Evolutionary conservation across 2,797 vertebrate species (phyloP).

Genomic region (Cryptoblepharus egeriae): DNA sequence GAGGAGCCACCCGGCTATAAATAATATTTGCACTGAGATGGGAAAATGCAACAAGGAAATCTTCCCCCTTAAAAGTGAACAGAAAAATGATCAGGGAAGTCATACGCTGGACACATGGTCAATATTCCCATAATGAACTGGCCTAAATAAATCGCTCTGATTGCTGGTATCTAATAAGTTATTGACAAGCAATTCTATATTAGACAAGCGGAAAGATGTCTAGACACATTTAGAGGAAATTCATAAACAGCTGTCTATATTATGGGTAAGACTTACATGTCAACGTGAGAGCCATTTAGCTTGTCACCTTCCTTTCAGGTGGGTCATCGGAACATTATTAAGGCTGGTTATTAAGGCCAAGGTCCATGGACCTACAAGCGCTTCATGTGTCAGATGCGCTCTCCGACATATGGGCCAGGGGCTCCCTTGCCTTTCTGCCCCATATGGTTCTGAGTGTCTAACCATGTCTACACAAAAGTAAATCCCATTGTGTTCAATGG

Average conservation of each 20-base stretch:
- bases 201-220: slow-evolving; percentile 36
- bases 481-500: too few species aligned
- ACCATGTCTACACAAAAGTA: too few species aligned
- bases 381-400: not conserved
- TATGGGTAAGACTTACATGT: slow-evolving; percentile 1
- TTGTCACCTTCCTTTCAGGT: slow-evolving; percentile 30
- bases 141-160: slow-evolving; percentile 55
- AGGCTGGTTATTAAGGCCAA: not conserved
- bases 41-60: not conserved
- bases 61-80: slow-evolving; percentile 24
- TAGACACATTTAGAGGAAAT: slow-evolving; percentile 38
- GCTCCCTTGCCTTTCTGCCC: not conserved
- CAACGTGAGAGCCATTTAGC: not conserved
- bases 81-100: slow-evolving; percentile 19
- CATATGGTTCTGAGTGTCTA: too few species aligned
- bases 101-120: slow-evolving; percentile 22
- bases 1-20: not conserved
- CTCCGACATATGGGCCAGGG: not conserved
- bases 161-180: slow-evolving; percentile 47
- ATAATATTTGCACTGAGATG: not conserved
- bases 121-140: slow-evolving; percentile 35
- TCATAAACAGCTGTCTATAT: slow-evolving; percentile 23
- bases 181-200: slow-evolving; percentile 50
- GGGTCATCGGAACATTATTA: not conserved
- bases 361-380: too few species aligned